Base-by-base conservation (phyloP, 2,888 invertebrate species). In the Temnothorax ravouxi region DNA sequence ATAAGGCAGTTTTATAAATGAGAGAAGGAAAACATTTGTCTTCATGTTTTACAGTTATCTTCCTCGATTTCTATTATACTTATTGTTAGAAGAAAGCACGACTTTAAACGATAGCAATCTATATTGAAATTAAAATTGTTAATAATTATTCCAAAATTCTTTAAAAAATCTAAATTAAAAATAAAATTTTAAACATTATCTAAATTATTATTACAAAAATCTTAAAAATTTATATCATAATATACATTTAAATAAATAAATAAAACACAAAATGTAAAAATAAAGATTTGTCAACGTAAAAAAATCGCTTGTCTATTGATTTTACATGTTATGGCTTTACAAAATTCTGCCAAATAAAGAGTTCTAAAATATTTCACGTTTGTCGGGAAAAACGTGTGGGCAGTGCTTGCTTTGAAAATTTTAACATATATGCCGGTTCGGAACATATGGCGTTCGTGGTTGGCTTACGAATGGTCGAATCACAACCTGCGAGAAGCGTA, bases 331-430 rank as follows among this genome's bases (percentile, higher is more conserved):
- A 38, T 2, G 29, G 1, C 8, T 3, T 15, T 56, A 21, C 34
- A 52, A 44, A 29, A 71, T 59, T 59, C 3, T 34, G 8, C 3
- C 8, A 34, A 77, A 56, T 21, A 34, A 21, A 69, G n/a, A 76
- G n/a, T 3, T 50, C 2, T 6, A 52, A 80, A 81, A 75, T 75
- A 62, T 62, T 52, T 74, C 44, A 11, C 18, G 50, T 50, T 62
- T 50, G 29, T 38, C 8, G 54, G 34, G 21, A 74, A 79, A 85
- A 67, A 34, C 75, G 18, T 50, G 21, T 18, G 62, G 59, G 56
- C 13, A 2, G 9, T 44, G 74, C 71, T 84, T 84, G 71, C 80
- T 86, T 80, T 86, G 84, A 84, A 86, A 84, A 86, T 77, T 86
- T 67, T 76, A 54, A 66, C 69, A 47, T 71, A 77, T 52, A 66